These are phyloP conservation scores for Rhynchophorus ferrugineus DNA, from an alignment of 1,140 invertebrate genomes.

Conservation along the genomic window DNA sequence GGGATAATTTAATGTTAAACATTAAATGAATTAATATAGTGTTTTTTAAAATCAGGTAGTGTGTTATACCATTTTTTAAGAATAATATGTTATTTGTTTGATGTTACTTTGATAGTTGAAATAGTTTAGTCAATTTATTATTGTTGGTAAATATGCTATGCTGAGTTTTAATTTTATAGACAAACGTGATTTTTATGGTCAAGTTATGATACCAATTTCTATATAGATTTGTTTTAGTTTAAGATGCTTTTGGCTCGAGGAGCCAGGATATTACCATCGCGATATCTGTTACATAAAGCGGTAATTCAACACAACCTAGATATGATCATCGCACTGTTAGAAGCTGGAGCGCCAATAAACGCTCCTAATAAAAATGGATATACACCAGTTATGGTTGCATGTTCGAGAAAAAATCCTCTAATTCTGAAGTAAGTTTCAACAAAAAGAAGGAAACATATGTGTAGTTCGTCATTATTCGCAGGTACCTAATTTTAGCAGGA, in stretches of 20 bases:
- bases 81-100: no score
- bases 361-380: conserved; percentile 47
- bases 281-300: conserved; percentile 51
- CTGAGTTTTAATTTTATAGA: not conserved
- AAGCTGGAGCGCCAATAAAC: conserved; percentile 46
- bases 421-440: conserved; percentile 41
- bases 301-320: conserved; percentile 44
- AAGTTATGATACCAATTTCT: not conserved
- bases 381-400: conserved; percentile 56
- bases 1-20: no score
- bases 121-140: no score
- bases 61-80: no score
- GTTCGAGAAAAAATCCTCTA: conserved; percentile 46
- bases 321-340: conserved; percentile 44
- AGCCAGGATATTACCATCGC: conserved; percentile 49
- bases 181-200: not conserved
- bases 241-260: conserved; percentile 42
- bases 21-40: no score
- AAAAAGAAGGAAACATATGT: no score
- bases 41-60: no score
- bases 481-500: conserved; percentile 36
- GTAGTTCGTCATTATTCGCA: conserved; percentile 15
- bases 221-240: conserved; percentile 14
- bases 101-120: no score
- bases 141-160: not conserved